Base-by-base conservation (phyloP, 2,888 invertebrate genomes). In the Choristoneura rosaceana region DNA sequence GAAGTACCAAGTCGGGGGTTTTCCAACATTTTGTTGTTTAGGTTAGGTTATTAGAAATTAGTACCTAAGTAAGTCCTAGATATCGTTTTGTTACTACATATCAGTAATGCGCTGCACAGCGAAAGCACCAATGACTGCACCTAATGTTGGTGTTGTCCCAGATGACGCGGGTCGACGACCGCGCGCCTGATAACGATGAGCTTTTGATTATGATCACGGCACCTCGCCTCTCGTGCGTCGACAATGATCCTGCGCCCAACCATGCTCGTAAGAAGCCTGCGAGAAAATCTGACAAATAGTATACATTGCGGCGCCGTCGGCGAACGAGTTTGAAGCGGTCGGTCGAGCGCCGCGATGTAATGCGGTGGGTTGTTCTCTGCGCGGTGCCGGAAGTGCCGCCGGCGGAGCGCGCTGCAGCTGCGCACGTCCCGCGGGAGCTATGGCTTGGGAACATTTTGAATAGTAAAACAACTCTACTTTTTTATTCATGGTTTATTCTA, bases 111-210 rank as follows among this genome's bases (percentile, higher is more conserved):
- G 15, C 15, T 15, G 15, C 15, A 7, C 50, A 47, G 15, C 9
- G 50, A 15, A 15, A 15, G 15, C 25, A 25, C 55, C 10, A 55
- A 25, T 69, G 41, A 38, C 34, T 10, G 25, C 47, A n/a, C 38
- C 68, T 41, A 0, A 15, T 12, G 41, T 25, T 33, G n/a, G 12
- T 43, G 43, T 59, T 15, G n/a, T 45, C 8, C 38, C 47, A 12
- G 41, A 25, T 7, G 43, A n/a, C 4, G 33, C 50, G 17, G 69
- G 69, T 69, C 55, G 10, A 3, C 43, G 62, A 45, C 55, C 69
- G 55, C 55, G 25, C 50, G 68, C 60, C 47, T 15, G 69, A 69
- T 69, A 69, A 63, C 62, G 69, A 52, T 52, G 61, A 50, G 60
- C 67, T 50, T 61, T 50, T 50, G 25, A 41, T 65, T 65, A 25